phyloP scores from a whole-genome alignment of 2,888 invertebrate genomes.

The Schrankia costaestrigalis region DNA sequence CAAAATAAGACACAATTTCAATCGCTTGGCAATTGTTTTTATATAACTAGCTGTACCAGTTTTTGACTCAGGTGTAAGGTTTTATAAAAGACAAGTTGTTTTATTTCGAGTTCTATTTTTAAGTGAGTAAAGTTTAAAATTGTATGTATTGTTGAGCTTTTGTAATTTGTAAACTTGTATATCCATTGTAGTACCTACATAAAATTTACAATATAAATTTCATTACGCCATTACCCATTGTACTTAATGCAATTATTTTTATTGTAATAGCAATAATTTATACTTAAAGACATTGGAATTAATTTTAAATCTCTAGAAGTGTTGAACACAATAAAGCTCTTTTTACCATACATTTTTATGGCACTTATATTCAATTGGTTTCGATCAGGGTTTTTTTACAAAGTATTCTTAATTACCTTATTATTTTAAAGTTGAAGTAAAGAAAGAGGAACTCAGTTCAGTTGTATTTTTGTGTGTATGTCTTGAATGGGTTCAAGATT shows the following conservation, averaged over 20 bases:
- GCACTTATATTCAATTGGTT: too few species aligned
- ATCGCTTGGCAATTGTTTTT: constrained; percentile 15
- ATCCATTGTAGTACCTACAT: constrained; percentile 16
- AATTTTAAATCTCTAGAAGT: too few species aligned
- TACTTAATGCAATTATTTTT: constrained; percentile 16
- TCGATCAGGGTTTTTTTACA: too few species aligned
- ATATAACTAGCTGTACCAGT: constrained; percentile 29
- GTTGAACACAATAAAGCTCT: not conserved
- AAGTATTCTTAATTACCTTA: too few species aligned
- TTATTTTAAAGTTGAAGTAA: too few species aligned
- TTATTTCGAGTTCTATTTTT: constrained; percentile 17
- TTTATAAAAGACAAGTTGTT: constrained; percentile 2
- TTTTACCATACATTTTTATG: too few species aligned
- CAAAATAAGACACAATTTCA: constrained; percentile 8
- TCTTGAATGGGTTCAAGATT: too few species aligned
- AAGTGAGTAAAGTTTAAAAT: constrained; percentile 6
- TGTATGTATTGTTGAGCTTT: not conserved
- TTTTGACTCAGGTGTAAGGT: constrained; percentile 22
- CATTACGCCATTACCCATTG: constrained; percentile 8
- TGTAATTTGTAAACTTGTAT: constrained; percentile 13
- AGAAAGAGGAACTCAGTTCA: too few species aligned
- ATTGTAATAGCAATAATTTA: too few species aligned
- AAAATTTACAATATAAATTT: constrained; percentile 20
- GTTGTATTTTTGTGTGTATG: too few species aligned
- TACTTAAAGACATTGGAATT: too few species aligned